Evolutionary conservation across 2,797 vertebrate species (phyloP).

Genomic region (Pantherophis vulpinus): DNA sequence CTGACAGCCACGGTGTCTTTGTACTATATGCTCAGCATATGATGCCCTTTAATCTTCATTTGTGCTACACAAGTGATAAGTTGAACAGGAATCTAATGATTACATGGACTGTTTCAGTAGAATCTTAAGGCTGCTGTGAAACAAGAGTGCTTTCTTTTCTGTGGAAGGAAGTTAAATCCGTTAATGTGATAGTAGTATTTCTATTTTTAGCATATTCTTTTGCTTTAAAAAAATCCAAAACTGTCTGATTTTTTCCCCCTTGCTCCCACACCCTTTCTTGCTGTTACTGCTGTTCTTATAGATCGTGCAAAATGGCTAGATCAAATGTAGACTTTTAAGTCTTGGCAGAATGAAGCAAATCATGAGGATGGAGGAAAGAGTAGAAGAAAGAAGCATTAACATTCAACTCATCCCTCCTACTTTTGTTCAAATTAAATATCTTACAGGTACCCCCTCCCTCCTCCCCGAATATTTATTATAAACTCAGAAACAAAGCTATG

Average conservation of each 20-base stretch:
- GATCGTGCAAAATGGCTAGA: slow-evolving; percentile 73
- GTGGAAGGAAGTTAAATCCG: slow-evolving; percentile 60
- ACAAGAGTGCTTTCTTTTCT: slow-evolving; percentile 56
- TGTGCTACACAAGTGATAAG: slow-evolving; percentile 67
- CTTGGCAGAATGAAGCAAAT: slow-evolving; percentile 63
- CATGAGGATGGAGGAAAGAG: slow-evolving; percentile 45
- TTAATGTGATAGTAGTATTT: slow-evolving; percentile 76
- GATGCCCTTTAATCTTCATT: slow-evolving; percentile 65
- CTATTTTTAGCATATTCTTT: slow-evolving; percentile 76
- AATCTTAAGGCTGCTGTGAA: slow-evolving; percentile 58
- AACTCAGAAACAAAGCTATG: slow-evolving; percentile 72
- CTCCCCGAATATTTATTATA: slow-evolving; percentile 56
- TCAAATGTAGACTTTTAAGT: slow-evolving; percentile 67
- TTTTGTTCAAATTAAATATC: slow-evolving; percentile 45
- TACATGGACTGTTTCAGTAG: slow-evolving; percentile 63
- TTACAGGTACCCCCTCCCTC: slow-evolving; percentile 42
- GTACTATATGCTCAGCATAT: slow-evolving; percentile 66
- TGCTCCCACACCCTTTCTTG: not conserved
- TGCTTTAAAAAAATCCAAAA: slow-evolving; percentile 64
- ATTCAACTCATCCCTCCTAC: slow-evolving; percentile 61
- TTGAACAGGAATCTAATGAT: slow-evolving; percentile 66
- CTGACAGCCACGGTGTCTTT: slow-evolving; percentile 73
- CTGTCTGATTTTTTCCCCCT: slow-evolving; percentile 61
- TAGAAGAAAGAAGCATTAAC: slow-evolving; percentile 53
- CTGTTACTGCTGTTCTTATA: slow-evolving; percentile 61